A percentile compares a stretch with the other conserved stretches of the same genome.
phyloP scores from a whole-genome alignment of 2,113 vertebrate genomes.

The Hypanus sabinus region DNA sequence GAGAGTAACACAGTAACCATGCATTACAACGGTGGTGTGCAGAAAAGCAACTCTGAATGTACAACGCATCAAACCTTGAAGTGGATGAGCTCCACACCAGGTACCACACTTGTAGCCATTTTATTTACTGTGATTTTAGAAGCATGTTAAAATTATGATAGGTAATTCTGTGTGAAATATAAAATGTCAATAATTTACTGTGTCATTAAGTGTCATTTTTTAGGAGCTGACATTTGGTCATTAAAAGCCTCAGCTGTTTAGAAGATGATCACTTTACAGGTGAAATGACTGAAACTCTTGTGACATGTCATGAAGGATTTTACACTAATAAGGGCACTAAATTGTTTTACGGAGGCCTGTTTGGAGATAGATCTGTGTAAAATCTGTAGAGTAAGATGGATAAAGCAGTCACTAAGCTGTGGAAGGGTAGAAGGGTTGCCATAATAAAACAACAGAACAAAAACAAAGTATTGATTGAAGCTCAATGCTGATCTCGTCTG shows the following conservation, averaged over 20 bases:
- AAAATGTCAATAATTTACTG: background rate
- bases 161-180: background rate
- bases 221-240: background rate
- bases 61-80: too few species aligned
- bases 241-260: background rate
- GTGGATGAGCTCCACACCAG: too few species aligned
- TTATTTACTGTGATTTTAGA: background rate
- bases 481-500: background rate
- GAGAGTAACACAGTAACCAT: too few species aligned
- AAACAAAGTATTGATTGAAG: background rate
- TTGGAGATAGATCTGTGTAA: background rate
- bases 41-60: too few species aligned
- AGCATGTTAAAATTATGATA: background rate
- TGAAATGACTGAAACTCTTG: background rate
- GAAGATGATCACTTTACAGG: background rate
- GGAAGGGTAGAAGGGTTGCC: background rate
- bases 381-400: slow-evolving; percentile 24
- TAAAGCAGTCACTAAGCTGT: background rate
- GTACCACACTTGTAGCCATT: too few species aligned
- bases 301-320: background rate
- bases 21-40: too few species aligned
- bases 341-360: background rate
- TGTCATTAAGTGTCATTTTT: background rate
- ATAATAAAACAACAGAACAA: background rate
- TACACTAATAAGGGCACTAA: background rate